Conservation (phyloP, 1,140 invertebrate species). For the Drosophila littoralis region DNA sequence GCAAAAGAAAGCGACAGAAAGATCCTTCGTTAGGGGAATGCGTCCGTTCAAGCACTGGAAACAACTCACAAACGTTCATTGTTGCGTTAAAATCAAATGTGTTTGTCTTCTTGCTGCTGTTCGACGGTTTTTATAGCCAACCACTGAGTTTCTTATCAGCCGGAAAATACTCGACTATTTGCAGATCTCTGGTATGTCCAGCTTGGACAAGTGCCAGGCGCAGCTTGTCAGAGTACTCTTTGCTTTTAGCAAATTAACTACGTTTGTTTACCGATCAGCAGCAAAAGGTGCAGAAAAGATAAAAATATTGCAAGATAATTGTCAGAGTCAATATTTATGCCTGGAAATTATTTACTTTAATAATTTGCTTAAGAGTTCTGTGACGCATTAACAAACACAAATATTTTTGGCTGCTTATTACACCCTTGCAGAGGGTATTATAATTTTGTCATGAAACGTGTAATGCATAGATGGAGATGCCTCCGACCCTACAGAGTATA, state of each 20-base stretch:
- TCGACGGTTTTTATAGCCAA: conserved; percentile 17
- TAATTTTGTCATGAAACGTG: too few relatives aligned
- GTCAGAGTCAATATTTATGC: background rate
- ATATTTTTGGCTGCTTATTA: too few relatives aligned
- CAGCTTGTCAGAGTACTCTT: conserved; percentile 7
- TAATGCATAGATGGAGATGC: too few relatives aligned
- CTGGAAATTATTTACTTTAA: background rate
- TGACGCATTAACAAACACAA: too few relatives aligned
- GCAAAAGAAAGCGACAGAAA: background rate
- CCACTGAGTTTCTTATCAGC: conserved; percentile 9
- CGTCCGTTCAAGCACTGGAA: background rate
- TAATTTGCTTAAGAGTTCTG: background rate
- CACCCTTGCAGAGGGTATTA: too few relatives aligned
- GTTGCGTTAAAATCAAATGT: conserved; percentile 6
- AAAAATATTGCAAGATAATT: background rate
- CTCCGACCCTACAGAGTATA: too few relatives aligned
- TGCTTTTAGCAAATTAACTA: conserved; percentile 25
- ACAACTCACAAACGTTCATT: conserved; percentile 62
- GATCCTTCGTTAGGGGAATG: background rate
- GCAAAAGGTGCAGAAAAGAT: background rate
- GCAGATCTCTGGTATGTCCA: background rate
- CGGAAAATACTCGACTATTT: background rate
- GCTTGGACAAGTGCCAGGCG: background rate
- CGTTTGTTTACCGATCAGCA: conserved; percentile 7
- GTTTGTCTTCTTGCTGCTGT: background rate